Base-by-base conservation (phyloP, 37 sponge, comb jelly and placozoan species). In the Geodia barretti region DNA sequence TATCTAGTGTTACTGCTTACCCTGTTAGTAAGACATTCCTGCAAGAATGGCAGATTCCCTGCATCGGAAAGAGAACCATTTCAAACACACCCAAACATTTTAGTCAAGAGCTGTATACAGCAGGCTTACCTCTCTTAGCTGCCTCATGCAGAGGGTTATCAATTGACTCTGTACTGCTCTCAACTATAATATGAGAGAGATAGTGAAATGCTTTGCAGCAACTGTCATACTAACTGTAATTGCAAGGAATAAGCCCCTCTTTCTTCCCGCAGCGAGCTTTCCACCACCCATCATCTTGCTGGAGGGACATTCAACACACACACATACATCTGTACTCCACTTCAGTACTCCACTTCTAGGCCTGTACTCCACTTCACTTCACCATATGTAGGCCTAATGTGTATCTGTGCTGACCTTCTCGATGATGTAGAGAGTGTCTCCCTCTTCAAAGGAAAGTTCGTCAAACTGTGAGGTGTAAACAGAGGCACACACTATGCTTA, bases 81-180 rank as follows among this genome's bases (percentile, higher is more conserved):
- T 41, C 14, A 68, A 30, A 3, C 41, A 3, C 25, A 35, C 29
- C 1, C n/a, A 4, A 24, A 70, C 64, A n/a, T n/a, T n/a, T n/a
- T n/a, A n/a, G n/a, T n/a, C n/a, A n/a, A n/a, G n/a, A n/a, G n/a
- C n/a, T n/a, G n/a, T n/a, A 70, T 38, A 64, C 68, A 30, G 20
- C 0, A 39, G 64, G 37, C 86, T 24, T 68, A 83, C 92, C 97
- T 84, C 98, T 78, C 81, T 98, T 98, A 3, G 98, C 96, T 19
- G 98, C 96, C 68, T 98, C 98, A 62, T 98, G 98, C 0, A 98
- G 75, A n/a, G 96, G 96, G 77, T 95, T 95, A 4, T 93, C 94
- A 54, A 98, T 93, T 28, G 94, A 84, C 79, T 97, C 92, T 28
- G 94, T 86, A 38, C 71, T 85, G 29, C 77, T 86, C 68, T 97